These are phyloP conservation scores for Macaria notata DNA, from an alignment of 2,888 invertebrate species.

Conservation along the genomic window DNA sequence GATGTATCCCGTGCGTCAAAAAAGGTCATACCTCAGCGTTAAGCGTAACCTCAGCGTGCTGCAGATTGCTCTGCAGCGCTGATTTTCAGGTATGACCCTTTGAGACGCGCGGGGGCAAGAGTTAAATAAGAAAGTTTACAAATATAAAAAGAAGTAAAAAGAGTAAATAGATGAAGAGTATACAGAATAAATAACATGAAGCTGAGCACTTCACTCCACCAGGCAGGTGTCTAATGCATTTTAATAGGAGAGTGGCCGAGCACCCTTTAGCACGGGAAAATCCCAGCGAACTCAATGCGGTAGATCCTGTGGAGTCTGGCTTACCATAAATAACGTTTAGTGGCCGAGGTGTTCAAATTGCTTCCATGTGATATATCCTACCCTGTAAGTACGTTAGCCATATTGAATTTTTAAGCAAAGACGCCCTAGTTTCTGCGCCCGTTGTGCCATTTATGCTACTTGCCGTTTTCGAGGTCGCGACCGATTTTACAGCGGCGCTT, in stretches of 20 bases:
- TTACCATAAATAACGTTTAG: conserved; percentile 80
- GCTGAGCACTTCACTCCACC: too few species aligned
- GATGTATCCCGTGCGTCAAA: too few species aligned
- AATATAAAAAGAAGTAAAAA: too few species aligned
- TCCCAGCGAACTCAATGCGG: conserved; percentile 67
- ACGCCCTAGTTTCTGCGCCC: conserved; percentile 40
- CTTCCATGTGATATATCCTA: conserved; percentile 76
- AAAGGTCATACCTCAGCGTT: too few species aligned
- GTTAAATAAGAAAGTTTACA: too few species aligned
- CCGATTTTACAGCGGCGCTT: too few species aligned
- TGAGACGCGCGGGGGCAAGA: too few species aligned
- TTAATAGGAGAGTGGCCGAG: conserved; percentile 36
- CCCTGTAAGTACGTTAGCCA: conserved; percentile 67
- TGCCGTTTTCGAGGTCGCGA: neutral
- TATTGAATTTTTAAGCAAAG: conserved; percentile 76
- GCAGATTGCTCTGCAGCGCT: too few species aligned
- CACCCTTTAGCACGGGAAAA: conserved; percentile 56
- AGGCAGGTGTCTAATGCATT: conserved; percentile 22
- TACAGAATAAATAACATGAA: too few species aligned
- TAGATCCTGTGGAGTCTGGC: conserved; percentile 72
- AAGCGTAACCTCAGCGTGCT: too few species aligned
- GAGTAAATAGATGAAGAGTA: too few species aligned
- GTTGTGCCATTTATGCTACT: conserved; percentile 11
- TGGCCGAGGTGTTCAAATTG: conserved; percentile 77
- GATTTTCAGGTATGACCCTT: too few species aligned